These are phyloP conservation scores for Vulpes ferrilata DNA, from an alignment of 2,113 vertebrate species.

Conservation along the genomic window DNA sequence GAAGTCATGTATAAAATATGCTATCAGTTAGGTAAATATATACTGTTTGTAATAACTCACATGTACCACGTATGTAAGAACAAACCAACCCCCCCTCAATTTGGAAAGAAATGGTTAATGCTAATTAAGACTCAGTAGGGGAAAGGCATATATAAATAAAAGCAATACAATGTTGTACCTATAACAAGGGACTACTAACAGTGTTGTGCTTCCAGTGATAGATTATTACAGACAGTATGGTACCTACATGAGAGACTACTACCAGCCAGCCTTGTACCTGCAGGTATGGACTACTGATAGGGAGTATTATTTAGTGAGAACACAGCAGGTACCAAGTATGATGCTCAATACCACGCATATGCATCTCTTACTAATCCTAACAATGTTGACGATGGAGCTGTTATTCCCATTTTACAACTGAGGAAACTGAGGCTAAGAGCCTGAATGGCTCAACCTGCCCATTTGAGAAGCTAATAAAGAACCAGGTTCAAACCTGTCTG, in stretches of 20 bases:
- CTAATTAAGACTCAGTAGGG: not conserved
- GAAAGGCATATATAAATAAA: not conserved
- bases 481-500: not conserved
- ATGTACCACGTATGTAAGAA: not conserved
- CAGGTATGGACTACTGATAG: not conserved
- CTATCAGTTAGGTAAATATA: not conserved
- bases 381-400: not conserved
- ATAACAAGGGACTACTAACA: not conserved
- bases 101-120: not conserved
- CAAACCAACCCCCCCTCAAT: not conserved
- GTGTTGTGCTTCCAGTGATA: not conserved
- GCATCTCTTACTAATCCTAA: not conserved
- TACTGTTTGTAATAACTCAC: not conserved
- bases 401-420: not conserved
- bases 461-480: not conserved
- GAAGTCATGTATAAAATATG: not conserved
- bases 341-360: too few relatives aligned
- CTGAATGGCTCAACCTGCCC: too few relatives aligned
- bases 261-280: not conserved
- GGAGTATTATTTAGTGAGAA: not conserved
- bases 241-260: not conserved
- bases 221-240: not conserved
- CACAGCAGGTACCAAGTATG: not conserved
- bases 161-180: not conserved
- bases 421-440: not conserved